Conservation (phyloP, 2,797 vertebrate species). For the Heterohyrax brucei region DNA sequence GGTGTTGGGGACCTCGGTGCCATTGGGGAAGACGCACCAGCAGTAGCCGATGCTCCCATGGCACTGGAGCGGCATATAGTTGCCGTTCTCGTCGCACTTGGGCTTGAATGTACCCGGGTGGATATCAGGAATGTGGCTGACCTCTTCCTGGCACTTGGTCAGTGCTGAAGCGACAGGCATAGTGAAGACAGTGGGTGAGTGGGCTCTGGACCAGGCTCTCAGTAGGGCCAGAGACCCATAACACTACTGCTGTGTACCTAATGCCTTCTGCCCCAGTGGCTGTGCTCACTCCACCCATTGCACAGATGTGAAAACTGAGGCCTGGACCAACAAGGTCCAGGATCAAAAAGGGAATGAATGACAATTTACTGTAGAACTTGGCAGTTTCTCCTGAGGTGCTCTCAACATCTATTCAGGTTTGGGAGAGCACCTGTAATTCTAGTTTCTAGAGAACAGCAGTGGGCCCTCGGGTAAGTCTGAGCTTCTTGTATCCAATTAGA, state of each 20-base stretch:
- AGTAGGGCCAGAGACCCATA: neutral
- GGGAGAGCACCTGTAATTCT: neutral
- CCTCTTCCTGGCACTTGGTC: constrained; percentile 93
- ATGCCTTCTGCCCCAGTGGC: constrained; percentile 4
- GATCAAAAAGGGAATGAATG: neutral
- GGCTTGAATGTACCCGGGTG: constrained; percentile 92
- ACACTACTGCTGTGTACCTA: neutral
- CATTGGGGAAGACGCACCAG: constrained; percentile 96
- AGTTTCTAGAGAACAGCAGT: neutral
- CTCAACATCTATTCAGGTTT: neutral
- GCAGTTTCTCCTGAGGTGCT: neutral
- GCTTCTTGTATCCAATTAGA: constrained; percentile 16
- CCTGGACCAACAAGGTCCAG: neutral
- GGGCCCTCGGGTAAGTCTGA: neutral
- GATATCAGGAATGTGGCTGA: constrained; percentile 43
- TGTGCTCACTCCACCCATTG: neutral
- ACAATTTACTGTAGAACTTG: neutral
- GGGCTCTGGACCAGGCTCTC: neutral
- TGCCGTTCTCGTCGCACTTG: constrained; percentile 94
- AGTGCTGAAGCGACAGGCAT: constrained; percentile 89
- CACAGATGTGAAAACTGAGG: constrained; percentile 23
- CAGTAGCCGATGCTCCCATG: constrained; percentile 93
- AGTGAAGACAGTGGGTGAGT: constrained; percentile 77
- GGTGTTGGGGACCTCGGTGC: constrained; percentile 92
- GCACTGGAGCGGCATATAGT: constrained; percentile 95